A percentile compares a stretch with the other conserved stretches of the same genome.
Conservation (phyloP, 2,888 invertebrate species). For the Cantharis flavilabris region DNA sequence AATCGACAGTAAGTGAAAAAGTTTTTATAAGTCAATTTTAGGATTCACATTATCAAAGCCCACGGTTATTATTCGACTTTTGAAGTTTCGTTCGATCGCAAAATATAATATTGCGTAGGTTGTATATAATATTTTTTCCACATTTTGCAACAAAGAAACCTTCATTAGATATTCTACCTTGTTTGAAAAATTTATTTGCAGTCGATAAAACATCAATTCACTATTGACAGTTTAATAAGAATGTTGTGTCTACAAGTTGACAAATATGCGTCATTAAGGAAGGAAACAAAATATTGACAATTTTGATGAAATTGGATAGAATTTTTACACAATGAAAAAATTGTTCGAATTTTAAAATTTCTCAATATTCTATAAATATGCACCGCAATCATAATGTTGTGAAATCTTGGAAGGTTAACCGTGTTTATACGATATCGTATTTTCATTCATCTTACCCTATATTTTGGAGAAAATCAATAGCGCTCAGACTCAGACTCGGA, state of each 20-base stretch:
- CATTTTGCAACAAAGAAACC: not conserved
- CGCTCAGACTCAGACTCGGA: not conserved
- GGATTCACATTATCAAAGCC: not conserved
- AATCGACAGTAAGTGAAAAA: not conserved
- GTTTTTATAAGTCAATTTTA: not conserved
- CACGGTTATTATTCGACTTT: not conserved
- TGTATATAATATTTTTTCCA: not conserved
- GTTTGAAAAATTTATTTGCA: not conserved
- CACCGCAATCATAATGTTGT: not conserved
- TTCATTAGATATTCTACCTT: not conserved
- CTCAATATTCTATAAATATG: no score
- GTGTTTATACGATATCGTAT: not conserved
- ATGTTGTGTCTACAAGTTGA: not conserved
- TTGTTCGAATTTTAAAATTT: not conserved
- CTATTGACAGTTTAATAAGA: not conserved
- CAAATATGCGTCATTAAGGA: not conserved
- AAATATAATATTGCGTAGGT: not conserved
- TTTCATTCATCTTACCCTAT: not conserved
- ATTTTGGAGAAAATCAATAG: not conserved
- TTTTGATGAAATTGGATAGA: not conserved
- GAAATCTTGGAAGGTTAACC: not conserved
- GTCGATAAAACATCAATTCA: not conserved
- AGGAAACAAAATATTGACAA: not conserved
- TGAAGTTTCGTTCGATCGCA: not conserved
- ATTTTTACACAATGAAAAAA: not conserved